Conservation (phyloP, 2,113 vertebrate species). For the Gobius niger region DNA sequence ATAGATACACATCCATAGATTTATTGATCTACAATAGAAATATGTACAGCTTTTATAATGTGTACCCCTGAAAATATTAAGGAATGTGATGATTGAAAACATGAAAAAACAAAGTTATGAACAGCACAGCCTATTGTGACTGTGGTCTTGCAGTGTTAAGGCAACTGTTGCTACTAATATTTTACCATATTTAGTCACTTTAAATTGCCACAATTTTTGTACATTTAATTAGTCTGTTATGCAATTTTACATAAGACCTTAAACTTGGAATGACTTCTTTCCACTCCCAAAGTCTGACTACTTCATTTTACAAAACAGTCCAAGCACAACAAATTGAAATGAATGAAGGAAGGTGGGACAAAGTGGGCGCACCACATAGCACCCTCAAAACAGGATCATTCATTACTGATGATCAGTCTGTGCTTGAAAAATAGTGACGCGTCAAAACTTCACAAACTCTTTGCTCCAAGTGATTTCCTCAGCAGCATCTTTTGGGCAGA, state of each 20-base stretch:
- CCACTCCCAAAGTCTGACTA: neutral
- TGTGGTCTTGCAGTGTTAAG: neutral
- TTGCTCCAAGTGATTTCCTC: neutral
- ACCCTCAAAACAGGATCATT: slow-evolving; percentile 7
- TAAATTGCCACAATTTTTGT: neutral
- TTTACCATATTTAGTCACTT: neutral
- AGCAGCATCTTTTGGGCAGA: neutral
- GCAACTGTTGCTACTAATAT: neutral
- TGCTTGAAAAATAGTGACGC: neutral
- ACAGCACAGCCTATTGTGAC: neutral
- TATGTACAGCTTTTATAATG: neutral
- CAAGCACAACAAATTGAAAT: slow-evolving; percentile 11
- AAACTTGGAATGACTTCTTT: neutral
- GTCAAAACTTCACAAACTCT: neutral
- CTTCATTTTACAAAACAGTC: neutral
- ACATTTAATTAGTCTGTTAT: neutral
- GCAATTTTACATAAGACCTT: neutral
- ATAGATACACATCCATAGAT: neutral
- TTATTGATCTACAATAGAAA: neutral
- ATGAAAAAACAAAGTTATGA: neutral
- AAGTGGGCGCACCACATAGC: slow-evolving; percentile 11
- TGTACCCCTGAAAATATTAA: neutral
- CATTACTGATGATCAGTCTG: neutral
- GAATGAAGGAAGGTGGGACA: neutral
- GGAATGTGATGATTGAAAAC: neutral